Evolutionary conservation across 1,140 invertebrate genomes (phyloP), one percentile per base, ranked within the genome.

Genomic region (Stratiolaelaps scimitus): DNA sequence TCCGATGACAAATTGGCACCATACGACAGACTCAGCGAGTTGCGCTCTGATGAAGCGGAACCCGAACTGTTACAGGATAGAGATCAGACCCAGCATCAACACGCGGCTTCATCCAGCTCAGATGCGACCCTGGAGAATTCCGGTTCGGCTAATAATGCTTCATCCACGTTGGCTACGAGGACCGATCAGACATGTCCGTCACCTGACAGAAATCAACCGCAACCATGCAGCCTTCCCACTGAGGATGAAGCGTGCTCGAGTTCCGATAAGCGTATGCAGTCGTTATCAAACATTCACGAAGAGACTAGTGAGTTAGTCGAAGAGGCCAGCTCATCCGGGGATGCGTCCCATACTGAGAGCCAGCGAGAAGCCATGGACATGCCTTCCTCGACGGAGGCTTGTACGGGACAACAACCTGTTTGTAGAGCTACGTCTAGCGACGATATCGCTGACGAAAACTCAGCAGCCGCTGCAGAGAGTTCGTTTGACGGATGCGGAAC

Each of bases 241-340:
- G 53, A 26, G 2, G 53, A 60, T 34, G 34, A 40, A 40, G 53
- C 53, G 10, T 60, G 53, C 10, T 60, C 53, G 2, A 60, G 53
- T 26, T 60, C 53, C 10, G 53, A 60, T 23, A 60, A 60, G 23
- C 53, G 34, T 40, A 40, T 40, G 34, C 34, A 40, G 34, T 10
- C 34, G 34, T 40, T 10, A 40, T 40, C 34, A 40, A 40, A 40
- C 10, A 40, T 40, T 40, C 34, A 40, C 5, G 34, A 40, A 40
- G 34, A 40, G 10, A 10, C 34, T 40, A 40, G 34, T 40, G 34
- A 40, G 4, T 40, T 40, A 40, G 34, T 40, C 5, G 34, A 40
- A 40, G 34, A 40, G 34, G 34, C 34, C 10, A 40, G 34, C 34
- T 40, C 34, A 40, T 40, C 34, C 10, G 34, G 34, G 34, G 34